phyloP scores from a whole-genome alignment of 2,888 invertebrate species.

The Aspidiotus rigidus region DNA sequence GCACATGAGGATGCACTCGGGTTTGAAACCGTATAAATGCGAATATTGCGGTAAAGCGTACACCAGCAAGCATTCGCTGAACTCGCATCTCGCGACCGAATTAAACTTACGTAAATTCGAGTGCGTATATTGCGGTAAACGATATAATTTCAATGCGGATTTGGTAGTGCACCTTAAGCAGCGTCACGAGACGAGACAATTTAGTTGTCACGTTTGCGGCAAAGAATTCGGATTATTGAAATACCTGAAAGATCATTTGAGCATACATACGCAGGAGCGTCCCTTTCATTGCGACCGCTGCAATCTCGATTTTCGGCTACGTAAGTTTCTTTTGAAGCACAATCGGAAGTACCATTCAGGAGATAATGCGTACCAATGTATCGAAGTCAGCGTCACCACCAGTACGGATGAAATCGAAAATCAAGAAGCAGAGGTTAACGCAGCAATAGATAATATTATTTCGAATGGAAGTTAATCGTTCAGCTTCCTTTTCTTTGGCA shows the following conservation, averaged over 20 bases:
- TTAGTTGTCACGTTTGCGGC: slow-evolving; percentile 28
- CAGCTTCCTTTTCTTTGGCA: too few species aligned
- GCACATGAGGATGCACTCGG: slow-evolving; percentile 24
- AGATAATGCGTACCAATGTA: too few species aligned
- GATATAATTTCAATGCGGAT: slow-evolving; percentile 24
- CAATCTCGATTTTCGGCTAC: slow-evolving; percentile 14
- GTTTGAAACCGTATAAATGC: slow-evolving; percentile 24
- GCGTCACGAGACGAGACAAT: slow-evolving; percentile 22
- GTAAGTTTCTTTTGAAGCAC: slow-evolving; percentile 20
- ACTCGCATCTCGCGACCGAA: slow-evolving; percentile 21
- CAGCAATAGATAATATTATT: too few species aligned
- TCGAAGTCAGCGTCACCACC: too few species aligned
- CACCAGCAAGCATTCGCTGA: slow-evolving; percentile 24
- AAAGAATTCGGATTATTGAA: slow-evolving; percentile 27
- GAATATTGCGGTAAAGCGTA: slow-evolving; percentile 21
- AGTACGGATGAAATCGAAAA: too few species aligned
- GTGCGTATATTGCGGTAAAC: slow-evolving; percentile 22
- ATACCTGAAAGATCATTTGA: slow-evolving; percentile 28
- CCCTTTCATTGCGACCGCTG: slow-evolving; percentile 22
- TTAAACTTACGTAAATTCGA: slow-evolving; percentile 14
- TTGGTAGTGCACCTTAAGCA: slow-evolving; percentile 21
- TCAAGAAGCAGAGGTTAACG: too few species aligned
- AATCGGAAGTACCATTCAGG: slow-evolving; percentile 18
- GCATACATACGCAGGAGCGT: slow-evolving; percentile 8
- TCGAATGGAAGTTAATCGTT: too few species aligned